These are phyloP conservation scores for Acrocephalus scirpaceus DNA, from an alignment of 2,797 vertebrate genomes.

Conservation along the genomic window DNA sequence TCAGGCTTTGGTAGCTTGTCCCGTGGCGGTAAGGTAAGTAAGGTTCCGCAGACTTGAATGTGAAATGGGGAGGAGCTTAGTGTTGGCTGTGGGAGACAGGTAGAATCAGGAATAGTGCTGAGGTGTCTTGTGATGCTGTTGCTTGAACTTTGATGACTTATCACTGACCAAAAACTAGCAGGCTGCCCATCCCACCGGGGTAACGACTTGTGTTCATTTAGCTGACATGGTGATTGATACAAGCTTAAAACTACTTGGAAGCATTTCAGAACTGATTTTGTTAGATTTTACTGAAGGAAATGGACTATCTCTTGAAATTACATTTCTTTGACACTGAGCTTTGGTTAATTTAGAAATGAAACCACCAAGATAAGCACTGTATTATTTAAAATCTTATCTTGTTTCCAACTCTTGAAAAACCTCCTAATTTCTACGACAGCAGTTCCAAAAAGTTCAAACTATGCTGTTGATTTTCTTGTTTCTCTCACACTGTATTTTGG, in stretches of 20 bases:
- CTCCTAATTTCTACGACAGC: not conserved
- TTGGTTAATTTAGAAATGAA: not conserved
- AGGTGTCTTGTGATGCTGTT: not conserved
- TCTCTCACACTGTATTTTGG: not conserved
- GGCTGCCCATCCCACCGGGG: not conserved
- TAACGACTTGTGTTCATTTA: not conserved
- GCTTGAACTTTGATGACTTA: not conserved
- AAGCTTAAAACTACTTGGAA: not conserved
- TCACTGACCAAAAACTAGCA: not conserved
- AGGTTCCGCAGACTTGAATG: not conserved
- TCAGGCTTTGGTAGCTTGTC: constrained; percentile 82
- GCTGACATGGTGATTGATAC: not conserved
- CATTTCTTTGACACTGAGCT: not conserved
- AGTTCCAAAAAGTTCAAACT: not conserved
- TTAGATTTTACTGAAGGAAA: not conserved
- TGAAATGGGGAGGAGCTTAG: not conserved
- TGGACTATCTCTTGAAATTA: not conserved
- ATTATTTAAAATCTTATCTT: not conserved
- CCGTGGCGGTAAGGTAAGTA: constrained; percentile 81
- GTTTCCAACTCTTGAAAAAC: not conserved
- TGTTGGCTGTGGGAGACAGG: not conserved
- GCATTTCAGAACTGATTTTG: not conserved
- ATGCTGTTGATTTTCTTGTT: not conserved
- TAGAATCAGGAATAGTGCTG: not conserved
- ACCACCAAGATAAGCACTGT: not conserved